These are phyloP conservation scores for Drosophila punjabiensis DNA, from an alignment of 1,140 invertebrate species.

Conservation along the genomic window DNA sequence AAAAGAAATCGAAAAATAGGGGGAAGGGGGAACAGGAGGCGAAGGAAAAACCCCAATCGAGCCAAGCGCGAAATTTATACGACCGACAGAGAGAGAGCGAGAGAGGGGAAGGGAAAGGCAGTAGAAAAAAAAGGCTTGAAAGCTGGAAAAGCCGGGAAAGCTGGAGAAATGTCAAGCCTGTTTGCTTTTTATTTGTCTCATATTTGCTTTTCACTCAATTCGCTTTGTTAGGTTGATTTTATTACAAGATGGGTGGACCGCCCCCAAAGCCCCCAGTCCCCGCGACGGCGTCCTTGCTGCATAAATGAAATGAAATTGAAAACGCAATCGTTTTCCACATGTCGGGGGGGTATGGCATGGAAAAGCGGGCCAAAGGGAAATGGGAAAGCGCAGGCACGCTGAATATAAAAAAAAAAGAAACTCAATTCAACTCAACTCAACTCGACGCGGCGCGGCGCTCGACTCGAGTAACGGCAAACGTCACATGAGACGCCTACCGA, in stretches of 20 bases:
- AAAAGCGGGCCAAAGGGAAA: constrained; percentile 14
- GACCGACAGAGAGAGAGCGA: not conserved
- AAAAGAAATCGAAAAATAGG: not conserved
- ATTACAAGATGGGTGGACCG: constrained; percentile 56
- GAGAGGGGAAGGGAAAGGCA: not conserved
- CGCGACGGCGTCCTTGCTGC: constrained; percentile 12
- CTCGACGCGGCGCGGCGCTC: constrained; percentile 25
- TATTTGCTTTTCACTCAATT: constrained; percentile 82
- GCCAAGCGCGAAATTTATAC: constrained; percentile 61
- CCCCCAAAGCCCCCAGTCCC: not conserved
- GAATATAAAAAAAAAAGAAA: constrained; percentile 1
- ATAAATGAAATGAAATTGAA: constrained; percentile 80
- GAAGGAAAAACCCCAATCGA: constrained; percentile 36
- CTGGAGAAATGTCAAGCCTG: constrained; percentile 47
- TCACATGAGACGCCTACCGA: constrained; percentile 37
- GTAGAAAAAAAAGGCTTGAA: constrained; percentile 43
- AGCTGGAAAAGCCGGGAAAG: constrained; percentile 37
- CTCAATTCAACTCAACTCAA: constrained; percentile 32
- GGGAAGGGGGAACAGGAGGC: not conserved
- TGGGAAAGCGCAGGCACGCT: constrained; percentile 16
- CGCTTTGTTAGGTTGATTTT: constrained; percentile 80
- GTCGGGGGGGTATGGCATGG: constrained; percentile 43
- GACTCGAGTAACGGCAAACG: constrained; percentile 43
- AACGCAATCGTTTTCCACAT: constrained; percentile 78
- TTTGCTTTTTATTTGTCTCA: constrained; percentile 82